These are phyloP conservation scores for Tenthredo distinguenda DNA, from an alignment of 2,888 invertebrate species.

Conservation along the genomic window DNA sequence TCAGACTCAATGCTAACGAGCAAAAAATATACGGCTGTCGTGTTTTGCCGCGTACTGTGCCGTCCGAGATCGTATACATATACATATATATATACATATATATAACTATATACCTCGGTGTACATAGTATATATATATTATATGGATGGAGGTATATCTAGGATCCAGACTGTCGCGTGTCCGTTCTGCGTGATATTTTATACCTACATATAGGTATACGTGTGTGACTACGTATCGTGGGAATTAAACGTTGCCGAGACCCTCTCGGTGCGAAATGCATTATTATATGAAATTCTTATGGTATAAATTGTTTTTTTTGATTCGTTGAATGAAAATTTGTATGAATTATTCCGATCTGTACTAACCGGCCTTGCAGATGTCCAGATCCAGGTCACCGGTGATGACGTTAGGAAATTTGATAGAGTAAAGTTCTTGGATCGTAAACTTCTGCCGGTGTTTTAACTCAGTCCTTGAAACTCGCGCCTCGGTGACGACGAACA, in stretches of 20 bases:
- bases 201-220: not conserved
- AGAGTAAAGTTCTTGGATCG: conserved; percentile 85
- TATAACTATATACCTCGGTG: not conserved
- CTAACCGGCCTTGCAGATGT: conserved; percentile 94
- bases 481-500: not conserved
- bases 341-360: conserved; percentile 56
- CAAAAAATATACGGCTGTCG: conserved; percentile 25
- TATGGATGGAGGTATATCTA: not conserved
- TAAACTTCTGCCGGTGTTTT: conserved; percentile 78
- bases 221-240: not conserved
- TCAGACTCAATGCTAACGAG: conserved; percentile 33
- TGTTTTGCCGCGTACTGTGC: conserved; percentile 20
- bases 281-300: not conserved
- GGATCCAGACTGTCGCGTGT: conserved; percentile 6
- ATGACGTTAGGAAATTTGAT: conserved; percentile 84
- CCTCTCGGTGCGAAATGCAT: not conserved
- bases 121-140: not conserved
- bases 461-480: not conserved
- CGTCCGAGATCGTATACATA: not conserved
- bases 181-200: conserved; percentile 3
- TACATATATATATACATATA: not conserved
- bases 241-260: not conserved
- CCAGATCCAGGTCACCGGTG: conserved; percentile 89
- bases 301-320: not conserved
- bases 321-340: not conserved